Conservation (phyloP, 2,113 vertebrate genomes). For the Salvator merianae region DNA sequence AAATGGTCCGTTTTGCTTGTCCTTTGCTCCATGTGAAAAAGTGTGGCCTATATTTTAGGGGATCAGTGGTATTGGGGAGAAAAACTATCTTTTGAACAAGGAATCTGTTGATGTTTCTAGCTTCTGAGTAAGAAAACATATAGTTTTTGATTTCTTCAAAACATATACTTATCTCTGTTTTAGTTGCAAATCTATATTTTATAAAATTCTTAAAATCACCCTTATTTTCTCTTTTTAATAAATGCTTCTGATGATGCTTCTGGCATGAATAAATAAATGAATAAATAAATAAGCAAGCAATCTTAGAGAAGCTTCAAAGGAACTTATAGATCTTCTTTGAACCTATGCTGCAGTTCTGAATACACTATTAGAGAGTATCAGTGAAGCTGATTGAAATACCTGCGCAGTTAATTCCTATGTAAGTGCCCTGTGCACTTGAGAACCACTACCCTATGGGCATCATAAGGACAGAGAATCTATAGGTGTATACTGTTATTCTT, state of each 20-base stretch:
- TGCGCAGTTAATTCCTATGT: too few relatives aligned
- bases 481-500: background rate
- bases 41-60: background rate
- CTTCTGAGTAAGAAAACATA: too few relatives aligned
- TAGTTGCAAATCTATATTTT: too few relatives aligned
- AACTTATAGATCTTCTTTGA: background rate
- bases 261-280: too few relatives aligned
- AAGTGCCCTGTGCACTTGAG: background rate
- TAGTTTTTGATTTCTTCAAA: too few relatives aligned
- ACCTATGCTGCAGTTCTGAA: background rate
- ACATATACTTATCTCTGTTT: too few relatives aligned
- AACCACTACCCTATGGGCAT: background rate
- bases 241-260: too few relatives aligned
- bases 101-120: too few relatives aligned
- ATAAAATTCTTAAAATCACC: too few relatives aligned
- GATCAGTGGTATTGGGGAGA: background rate
- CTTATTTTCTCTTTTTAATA: too few relatives aligned
- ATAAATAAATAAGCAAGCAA: too few relatives aligned
- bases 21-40: background rate
- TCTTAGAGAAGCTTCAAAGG: background rate
- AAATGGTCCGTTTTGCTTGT: background rate
- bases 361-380: background rate
- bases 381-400: background rate
- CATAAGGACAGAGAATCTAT: too few relatives aligned
- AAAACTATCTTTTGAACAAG: background rate